phyloP scores from a whole-genome alignment of 1,140 invertebrate genomes.

The Drosophila bifasciata region DNA sequence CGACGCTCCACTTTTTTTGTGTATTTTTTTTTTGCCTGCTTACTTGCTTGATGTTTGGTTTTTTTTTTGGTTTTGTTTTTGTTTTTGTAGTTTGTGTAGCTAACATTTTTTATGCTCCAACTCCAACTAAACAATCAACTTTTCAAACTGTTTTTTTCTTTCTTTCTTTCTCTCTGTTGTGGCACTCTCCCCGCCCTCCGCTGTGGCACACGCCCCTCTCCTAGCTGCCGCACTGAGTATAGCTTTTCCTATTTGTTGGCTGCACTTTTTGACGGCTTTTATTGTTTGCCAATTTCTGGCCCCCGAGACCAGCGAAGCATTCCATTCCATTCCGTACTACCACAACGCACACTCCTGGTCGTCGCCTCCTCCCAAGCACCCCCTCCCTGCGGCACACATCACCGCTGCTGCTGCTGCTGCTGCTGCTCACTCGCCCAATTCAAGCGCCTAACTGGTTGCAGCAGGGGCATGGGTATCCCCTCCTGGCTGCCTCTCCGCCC shows the following conservation, averaged over 20 bases:
- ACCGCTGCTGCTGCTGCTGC: constrained; percentile 1
- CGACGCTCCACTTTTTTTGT: constrained; percentile 74
- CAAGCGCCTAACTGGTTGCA: constrained; percentile 53
- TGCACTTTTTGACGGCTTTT: constrained; percentile 82
- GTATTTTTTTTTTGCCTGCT: constrained; percentile 25
- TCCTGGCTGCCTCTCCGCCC: constrained; percentile 2
- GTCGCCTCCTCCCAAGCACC: too few relatives aligned
- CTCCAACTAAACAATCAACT: constrained; percentile 83
- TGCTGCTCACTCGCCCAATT: constrained; percentile 30
- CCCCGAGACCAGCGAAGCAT: constrained; percentile 71
- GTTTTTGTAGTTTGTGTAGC: constrained; percentile 51
- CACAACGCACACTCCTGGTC: constrained; percentile 50
- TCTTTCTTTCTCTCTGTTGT: constrained; percentile 17
- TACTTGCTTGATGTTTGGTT: constrained; percentile 11
- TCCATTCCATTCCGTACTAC: constrained; percentile 46
- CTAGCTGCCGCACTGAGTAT: constrained; percentile 30
- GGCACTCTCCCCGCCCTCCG: constrained; percentile 15
- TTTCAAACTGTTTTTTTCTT: constrained; percentile 77
- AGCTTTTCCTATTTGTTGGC: constrained; percentile 67
- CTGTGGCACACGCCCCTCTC: constrained; percentile 8
- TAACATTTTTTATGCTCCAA: constrained; percentile 79
- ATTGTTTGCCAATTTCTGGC: constrained; percentile 82
- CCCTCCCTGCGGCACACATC: constrained; percentile 19
- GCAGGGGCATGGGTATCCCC: not conserved
- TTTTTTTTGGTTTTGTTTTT: constrained; percentile 6